These are phyloP conservation scores for Lasioglossum morio DNA, from an alignment of 2,888 invertebrate species.

Conservation along the genomic window DNA sequence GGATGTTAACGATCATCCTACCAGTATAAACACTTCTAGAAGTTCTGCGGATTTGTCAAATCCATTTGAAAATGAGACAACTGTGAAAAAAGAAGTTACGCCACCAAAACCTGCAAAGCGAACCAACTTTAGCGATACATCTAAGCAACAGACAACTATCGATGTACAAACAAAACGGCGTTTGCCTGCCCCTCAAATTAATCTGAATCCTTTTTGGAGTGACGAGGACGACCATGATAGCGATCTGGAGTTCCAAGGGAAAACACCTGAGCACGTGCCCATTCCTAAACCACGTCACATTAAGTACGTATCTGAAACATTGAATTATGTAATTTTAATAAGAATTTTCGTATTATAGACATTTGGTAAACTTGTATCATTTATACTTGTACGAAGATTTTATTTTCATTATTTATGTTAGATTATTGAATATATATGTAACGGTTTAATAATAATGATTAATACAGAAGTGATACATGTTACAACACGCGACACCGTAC, in stretches of 20 bases:
- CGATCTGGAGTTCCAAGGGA: constrained; percentile 65
- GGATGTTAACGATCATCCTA: constrained; percentile 83
- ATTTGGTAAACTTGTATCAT: background rate
- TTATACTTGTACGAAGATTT: background rate
- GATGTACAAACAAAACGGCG: constrained; percentile 71
- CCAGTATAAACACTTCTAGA: constrained; percentile 32
- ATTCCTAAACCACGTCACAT: constrained; percentile 85
- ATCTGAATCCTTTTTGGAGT: constrained; percentile 90
- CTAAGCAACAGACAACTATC: constrained; percentile 46
- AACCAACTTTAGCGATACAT: constrained; percentile 65
- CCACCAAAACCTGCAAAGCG: constrained; percentile 83
- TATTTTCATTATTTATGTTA: background rate
- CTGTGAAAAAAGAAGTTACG: constrained; percentile 73
- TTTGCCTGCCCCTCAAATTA: constrained; percentile 86
- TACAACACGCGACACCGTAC: too few species aligned
- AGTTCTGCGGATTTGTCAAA: constrained; percentile 84
- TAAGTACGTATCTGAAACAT: constrained; percentile 77
- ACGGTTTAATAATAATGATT: too few species aligned
- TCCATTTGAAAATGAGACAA: constrained; percentile 89
- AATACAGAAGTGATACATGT: too few species aligned
- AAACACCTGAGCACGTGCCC: constrained; percentile 79
- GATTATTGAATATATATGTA: too few species aligned
- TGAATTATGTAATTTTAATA: background rate
- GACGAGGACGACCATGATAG: constrained; percentile 88
- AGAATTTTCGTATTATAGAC: background rate